Percentiles rank a stretch among this genome's conserved stretches.
These are phyloP conservation scores for Acestrorhynchus altus DNA, from an alignment of 2,797 vertebrate genomes.

Conservation along the genomic window DNA sequence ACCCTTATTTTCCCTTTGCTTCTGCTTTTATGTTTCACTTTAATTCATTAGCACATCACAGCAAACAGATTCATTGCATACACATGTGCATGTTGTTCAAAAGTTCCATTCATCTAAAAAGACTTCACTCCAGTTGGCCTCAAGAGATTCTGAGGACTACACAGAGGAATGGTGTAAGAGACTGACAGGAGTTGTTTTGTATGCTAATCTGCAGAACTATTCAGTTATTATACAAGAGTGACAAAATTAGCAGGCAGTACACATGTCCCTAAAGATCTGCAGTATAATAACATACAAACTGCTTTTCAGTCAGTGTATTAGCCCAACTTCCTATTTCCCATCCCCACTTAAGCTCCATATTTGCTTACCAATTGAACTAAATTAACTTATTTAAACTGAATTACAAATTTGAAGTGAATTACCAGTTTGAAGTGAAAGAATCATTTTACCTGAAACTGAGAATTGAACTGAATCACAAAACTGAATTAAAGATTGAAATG, in stretches of 20 bases:
- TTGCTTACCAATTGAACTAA: constrained; percentile 32
- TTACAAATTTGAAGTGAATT: too few species aligned
- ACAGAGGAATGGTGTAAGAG: constrained; percentile 71
- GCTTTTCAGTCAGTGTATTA: constrained; percentile 66
- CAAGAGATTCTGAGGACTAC: constrained; percentile 62
- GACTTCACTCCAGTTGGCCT: constrained; percentile 65
- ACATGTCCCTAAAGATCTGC: constrained; percentile 67
- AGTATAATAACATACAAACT: constrained; percentile 73
- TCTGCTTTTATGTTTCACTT: too few species aligned
- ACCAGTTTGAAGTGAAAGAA: too few species aligned
- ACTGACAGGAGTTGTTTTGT: constrained; percentile 75
- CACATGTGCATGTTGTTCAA: constrained; percentile 21
- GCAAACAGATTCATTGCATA: not conserved
- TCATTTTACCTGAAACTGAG: too few species aligned
- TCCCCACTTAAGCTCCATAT: constrained; percentile 19
- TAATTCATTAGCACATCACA: not conserved
- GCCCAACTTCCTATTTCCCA: constrained; percentile 46
- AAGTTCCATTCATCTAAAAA: constrained; percentile 34
- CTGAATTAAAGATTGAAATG: too few species aligned
- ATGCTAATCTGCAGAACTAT: constrained; percentile 75
- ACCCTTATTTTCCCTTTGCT: too few species aligned
- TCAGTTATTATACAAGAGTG: constrained; percentile 71
- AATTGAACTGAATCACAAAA: too few species aligned
- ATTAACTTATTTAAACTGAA: constrained; percentile 10
- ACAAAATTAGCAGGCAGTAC: constrained; percentile 73